A percentile compares a stretch with the other conserved stretches of the same genome.
phyloP scores from a whole-genome alignment of 1,140 invertebrate genomes.

The Tetramorium simillimum region DNA sequence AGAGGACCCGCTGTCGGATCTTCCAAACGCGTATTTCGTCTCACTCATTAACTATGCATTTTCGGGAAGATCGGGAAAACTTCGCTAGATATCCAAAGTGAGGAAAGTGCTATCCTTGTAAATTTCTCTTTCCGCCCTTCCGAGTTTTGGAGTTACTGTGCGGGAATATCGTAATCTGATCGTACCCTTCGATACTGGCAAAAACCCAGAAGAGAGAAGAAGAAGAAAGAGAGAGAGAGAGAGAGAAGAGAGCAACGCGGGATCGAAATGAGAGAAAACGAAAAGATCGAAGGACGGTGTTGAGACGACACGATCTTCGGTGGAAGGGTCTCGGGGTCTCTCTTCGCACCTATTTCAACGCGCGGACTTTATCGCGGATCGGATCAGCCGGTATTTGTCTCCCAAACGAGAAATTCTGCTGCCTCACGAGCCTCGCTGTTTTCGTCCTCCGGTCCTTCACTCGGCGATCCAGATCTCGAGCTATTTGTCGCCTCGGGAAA shows the following conservation, averaged over 20 bases:
- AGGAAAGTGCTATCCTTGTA: slow-evolving; percentile 50
- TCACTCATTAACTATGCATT: slow-evolving; percentile 72
- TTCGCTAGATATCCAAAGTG: slow-evolving; percentile 44
- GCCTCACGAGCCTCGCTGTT: slow-evolving; percentile 45
- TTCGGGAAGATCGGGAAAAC: slow-evolving; percentile 28
- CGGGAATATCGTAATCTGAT: slow-evolving; percentile 63
- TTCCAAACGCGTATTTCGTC: slow-evolving; percentile 48
- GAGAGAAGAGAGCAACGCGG: background rate
- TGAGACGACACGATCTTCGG: slow-evolving; percentile 54
- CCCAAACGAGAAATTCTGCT: slow-evolving; percentile 52
- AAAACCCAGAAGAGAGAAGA: background rate
- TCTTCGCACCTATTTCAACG: slow-evolving; percentile 78
- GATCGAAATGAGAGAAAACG: background rate
- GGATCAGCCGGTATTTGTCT: slow-evolving; percentile 69
- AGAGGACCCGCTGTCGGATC: background rate
- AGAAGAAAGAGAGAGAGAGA: background rate
- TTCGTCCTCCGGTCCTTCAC: slow-evolving; percentile 23
- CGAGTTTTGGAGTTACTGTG: slow-evolving; percentile 20
- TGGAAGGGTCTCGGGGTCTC: slow-evolving; percentile 6
- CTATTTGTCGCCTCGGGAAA: slow-evolving; percentile 55
- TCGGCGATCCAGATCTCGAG: slow-evolving; percentile 54
- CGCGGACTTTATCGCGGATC: slow-evolving; percentile 65
- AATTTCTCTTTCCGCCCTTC: slow-evolving; percentile 59
- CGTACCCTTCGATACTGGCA: slow-evolving; percentile 44
- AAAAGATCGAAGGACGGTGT: slow-evolving; percentile 21